Conservation (phyloP, 2,888 invertebrate species). For the Noctua comes region DNA sequence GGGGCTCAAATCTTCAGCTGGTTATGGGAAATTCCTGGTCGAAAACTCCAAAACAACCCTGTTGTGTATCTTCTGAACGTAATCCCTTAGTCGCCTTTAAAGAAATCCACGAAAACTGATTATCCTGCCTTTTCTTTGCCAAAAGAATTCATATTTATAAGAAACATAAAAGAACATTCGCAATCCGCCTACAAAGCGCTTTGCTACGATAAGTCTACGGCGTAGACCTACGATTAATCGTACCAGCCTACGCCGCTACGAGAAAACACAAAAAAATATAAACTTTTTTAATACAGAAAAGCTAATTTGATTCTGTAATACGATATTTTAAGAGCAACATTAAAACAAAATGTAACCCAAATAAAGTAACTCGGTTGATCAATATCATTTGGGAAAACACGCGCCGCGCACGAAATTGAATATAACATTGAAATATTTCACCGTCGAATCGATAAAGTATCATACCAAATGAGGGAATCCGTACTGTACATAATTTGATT, state of each 20-base stretch:
- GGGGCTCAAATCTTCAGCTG: not conserved
- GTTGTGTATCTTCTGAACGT: not conserved
- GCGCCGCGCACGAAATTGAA: constrained; percentile 30
- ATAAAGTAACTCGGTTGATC: constrained; percentile 50
- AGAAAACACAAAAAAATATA: constrained; percentile 12
- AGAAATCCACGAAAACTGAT: not conserved
- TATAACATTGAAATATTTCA: constrained; percentile 42
- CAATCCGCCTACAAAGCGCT: constrained; percentile 5
- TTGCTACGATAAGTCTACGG: constrained; percentile 39
- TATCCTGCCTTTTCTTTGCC: not conserved
- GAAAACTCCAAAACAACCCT: not conserved
- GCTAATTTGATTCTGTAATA: constrained; percentile 32
- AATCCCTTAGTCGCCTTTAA: not conserved
- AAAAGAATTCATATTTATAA: constrained; percentile 17
- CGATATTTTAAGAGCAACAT: constrained; percentile 39
- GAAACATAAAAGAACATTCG: not conserved
- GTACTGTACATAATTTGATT: constrained; percentile 60
- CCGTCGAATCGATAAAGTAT: constrained; percentile 54
- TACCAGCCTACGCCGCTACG: constrained; percentile 42
- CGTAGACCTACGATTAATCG: constrained; percentile 47
- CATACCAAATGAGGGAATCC: constrained; percentile 53
- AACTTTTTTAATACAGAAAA: constrained; percentile 35
- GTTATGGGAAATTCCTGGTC: not conserved
- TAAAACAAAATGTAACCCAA: constrained; percentile 47
- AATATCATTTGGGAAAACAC: constrained; percentile 42